A percentile compares a stretch with the other conserved stretches of the same genome.
Conservation (phyloP, 2,888 invertebrate species). For the Papilio elwesi region DNA sequence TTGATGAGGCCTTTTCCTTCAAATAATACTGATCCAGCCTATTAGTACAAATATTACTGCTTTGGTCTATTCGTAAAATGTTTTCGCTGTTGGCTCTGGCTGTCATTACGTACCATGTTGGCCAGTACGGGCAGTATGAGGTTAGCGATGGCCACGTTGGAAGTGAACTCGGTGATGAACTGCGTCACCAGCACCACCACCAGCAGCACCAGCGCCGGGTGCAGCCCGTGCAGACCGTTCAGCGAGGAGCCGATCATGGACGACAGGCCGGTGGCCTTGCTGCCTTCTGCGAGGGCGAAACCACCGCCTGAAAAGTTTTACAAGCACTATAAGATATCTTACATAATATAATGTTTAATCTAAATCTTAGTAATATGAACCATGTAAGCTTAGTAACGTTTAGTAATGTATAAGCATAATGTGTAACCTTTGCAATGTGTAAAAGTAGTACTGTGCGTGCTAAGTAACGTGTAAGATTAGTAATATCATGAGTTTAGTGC, state of each 20-base stretch:
- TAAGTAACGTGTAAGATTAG: too few relatives aligned
- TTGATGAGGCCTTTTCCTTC: not conserved
- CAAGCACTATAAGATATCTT: too few relatives aligned
- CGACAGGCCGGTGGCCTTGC: constrained; percentile 91
- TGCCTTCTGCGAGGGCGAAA: constrained; percentile 95
- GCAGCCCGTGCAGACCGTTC: constrained; percentile 86
- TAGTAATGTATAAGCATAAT: too few relatives aligned
- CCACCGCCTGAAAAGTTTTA: constrained; percentile 87
- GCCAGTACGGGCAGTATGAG: constrained; percentile 93
- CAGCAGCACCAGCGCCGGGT: constrained; percentile 87
- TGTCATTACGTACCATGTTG: constrained; percentile 84
- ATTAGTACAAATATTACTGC: not conserved
- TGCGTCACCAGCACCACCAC: constrained; percentile 91
- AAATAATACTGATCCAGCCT: not conserved
- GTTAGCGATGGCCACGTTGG: constrained; percentile 95
- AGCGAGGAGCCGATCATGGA: constrained; percentile 89
- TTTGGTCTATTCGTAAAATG: too few relatives aligned
- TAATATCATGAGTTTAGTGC: too few relatives aligned
- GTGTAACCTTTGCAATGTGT: too few relatives aligned
- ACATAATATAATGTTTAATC: too few relatives aligned
- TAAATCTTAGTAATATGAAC: too few relatives aligned
- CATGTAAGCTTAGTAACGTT: too few relatives aligned
- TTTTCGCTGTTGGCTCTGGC: too few relatives aligned
- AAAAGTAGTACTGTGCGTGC: too few relatives aligned
- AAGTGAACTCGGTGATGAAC: constrained; percentile 93